Evolutionary conservation across 1,140 invertebrate genomes (phyloP).

Genomic region (Thalassaphorura encarpata): DNA sequence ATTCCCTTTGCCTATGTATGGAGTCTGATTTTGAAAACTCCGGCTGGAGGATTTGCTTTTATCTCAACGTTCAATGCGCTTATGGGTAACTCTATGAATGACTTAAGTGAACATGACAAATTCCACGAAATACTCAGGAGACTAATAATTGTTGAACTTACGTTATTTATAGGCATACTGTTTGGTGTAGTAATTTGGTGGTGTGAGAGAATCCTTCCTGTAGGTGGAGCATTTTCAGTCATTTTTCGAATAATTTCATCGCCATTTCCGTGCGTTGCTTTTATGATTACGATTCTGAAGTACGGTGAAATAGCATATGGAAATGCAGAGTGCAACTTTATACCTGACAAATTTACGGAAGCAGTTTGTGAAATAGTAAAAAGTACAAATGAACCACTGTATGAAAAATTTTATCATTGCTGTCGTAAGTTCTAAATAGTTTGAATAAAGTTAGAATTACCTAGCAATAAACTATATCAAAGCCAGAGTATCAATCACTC

Average conservation of each 20-base stretch:
- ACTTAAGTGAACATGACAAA: background rate
- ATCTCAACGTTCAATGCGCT: background rate
- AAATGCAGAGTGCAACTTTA: too few relatives aligned
- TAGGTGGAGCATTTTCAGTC: too few relatives aligned
- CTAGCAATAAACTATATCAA: background rate
- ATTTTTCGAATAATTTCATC: too few relatives aligned
- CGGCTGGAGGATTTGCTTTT: background rate
- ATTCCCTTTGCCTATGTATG: constrained; percentile 1
- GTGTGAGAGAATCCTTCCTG: background rate
- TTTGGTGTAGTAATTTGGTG: background rate
- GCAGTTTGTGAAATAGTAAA: too few relatives aligned
- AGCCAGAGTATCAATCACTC: background rate
- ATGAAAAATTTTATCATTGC: too few relatives aligned
- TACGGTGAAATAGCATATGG: too few relatives aligned
- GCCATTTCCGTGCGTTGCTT: too few relatives aligned
- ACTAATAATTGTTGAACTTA: background rate
- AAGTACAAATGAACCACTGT: too few relatives aligned
- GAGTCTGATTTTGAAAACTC: background rate
- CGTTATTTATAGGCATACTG: constrained; percentile 4
- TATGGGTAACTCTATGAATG: background rate
- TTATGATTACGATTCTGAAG: too few relatives aligned
- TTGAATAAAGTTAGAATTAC: background rate
- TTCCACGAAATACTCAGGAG: too few relatives aligned
- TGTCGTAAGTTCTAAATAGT: too few relatives aligned
- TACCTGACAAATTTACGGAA: too few relatives aligned